Percentiles rank a stretch among this genome's conserved stretches.
These are phyloP conservation scores for Meloe dianella DNA, from an alignment of 2,888 invertebrate species.

Conservation along the genomic window DNA sequence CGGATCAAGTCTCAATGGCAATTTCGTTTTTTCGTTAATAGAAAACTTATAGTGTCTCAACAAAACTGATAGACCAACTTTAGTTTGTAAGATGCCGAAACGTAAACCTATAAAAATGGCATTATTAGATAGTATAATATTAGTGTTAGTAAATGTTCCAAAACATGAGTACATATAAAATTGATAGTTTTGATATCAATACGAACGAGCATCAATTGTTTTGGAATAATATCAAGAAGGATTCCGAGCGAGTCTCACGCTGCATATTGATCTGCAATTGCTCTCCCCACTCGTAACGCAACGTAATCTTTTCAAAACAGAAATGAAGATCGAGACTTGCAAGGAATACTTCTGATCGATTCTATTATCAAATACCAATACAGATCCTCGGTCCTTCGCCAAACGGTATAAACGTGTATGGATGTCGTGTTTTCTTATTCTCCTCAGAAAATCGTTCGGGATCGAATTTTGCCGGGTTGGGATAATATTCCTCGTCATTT, in stretches of 20 bases:
- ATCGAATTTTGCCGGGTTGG: conserved; percentile 52
- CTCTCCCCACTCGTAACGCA: no score
- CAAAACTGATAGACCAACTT: conserved; percentile 45
- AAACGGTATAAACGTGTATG: conserved; percentile 43
- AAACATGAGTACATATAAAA: background rate
- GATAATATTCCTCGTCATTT: conserved; percentile 52
- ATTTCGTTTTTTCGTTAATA: conserved; percentile 40
- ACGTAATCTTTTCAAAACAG: no score
- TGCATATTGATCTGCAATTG: no score
- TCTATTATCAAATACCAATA: conserved; percentile 16
- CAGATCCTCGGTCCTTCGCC: conserved; percentile 30
- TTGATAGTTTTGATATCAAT: no score
- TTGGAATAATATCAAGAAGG: no score
- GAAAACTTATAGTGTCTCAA: conserved; percentile 44
- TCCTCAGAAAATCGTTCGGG: conserved; percentile 49
- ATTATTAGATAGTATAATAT: background rate
- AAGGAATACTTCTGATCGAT: background rate
- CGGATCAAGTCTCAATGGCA: conserved; percentile 40
- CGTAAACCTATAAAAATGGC: conserved; percentile 43
- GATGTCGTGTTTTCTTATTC: conserved; percentile 41
- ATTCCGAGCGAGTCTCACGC: no score
- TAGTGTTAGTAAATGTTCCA: no score
- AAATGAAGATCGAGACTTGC: no score
- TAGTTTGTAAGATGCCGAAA: conserved; percentile 50
- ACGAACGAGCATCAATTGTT: no score